Evolutionary conservation across 2,888 invertebrate species (phyloP).

Genomic region (Kryphioiulus occultus): DNA sequence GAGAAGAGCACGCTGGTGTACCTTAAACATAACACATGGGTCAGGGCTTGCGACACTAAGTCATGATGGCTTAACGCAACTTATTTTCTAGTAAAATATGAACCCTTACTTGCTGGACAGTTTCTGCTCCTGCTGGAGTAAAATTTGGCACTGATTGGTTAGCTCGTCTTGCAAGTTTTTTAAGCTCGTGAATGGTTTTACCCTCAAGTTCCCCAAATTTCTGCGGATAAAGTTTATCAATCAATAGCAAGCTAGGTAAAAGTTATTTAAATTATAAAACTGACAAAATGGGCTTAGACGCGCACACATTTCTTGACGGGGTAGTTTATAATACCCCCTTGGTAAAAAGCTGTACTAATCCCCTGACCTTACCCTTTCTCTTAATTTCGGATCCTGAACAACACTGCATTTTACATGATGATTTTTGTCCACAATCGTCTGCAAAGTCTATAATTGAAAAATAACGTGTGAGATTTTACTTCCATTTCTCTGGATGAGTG

Average conservation of each 20-base stretch:
- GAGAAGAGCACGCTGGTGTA: conserved; percentile 55
- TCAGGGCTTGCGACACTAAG: not conserved
- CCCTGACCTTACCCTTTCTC: conserved; percentile 50
- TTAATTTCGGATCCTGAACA: conserved; percentile 48
- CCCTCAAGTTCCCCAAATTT: conserved; percentile 54
- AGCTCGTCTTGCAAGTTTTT: conserved; percentile 51
- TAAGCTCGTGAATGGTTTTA: conserved; percentile 51
- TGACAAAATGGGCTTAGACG: too few relatives aligned
- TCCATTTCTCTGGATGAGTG: not conserved
- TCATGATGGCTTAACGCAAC: too few relatives aligned
- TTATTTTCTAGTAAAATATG: not conserved
- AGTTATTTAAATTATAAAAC: too few relatives aligned
- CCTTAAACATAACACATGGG: conserved; percentile 49
- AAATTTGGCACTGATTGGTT: conserved; percentile 52
- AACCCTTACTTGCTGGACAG: conserved; percentile 51
- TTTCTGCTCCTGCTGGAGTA: conserved; percentile 53
- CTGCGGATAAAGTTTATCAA: conserved; percentile 32
- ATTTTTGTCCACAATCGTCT: conserved; percentile 51
- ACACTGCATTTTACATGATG: conserved; percentile 21
- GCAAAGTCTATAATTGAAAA: conserved; percentile 49
- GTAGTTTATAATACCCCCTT: too few relatives aligned
- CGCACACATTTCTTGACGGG: too few relatives aligned
- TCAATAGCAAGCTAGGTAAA: not conserved
- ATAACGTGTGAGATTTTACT: not conserved
- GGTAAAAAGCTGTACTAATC: not conserved